Percentiles rank a stretch among this genome's conserved stretches.
These are phyloP conservation scores for Panulirus ornatus DNA, from an alignment of 1,140 invertebrate species.

Conservation along the genomic window DNA sequence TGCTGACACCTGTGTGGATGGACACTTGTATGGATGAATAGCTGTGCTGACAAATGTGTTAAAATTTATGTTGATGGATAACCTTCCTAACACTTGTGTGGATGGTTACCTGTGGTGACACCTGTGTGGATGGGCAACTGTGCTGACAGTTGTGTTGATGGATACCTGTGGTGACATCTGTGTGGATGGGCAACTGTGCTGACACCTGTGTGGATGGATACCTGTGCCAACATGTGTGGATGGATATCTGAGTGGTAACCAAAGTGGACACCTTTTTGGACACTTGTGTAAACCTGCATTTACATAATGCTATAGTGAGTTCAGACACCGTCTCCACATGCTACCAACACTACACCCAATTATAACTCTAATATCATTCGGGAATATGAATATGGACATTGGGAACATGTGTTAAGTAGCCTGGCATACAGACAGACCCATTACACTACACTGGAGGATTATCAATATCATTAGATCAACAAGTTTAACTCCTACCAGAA, in stretches of 20 bases:
- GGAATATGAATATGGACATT: too few species aligned
- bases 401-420: too few species aligned
- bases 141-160: neutral
- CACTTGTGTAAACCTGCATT: neutral
- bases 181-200: neutral
- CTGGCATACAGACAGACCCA: too few species aligned
- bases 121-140: neutral
- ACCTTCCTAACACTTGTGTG: neutral
- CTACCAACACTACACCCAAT: too few species aligned
- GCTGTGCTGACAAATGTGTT: neutral
- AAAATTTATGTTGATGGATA: too few species aligned
- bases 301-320: too few species aligned
- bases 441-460: too few species aligned
- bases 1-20: neutral
- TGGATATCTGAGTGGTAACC: too few species aligned
- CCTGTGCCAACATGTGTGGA: neutral
- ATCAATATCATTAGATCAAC: too few species aligned
- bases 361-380: too few species aligned
- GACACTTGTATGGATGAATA: neutral
- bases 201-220: neutral
- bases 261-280: neutral
- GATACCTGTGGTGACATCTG: neutral
- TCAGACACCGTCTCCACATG: too few species aligned
- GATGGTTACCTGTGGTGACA: neutral
- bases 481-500: too few species aligned